phyloP scores from a whole-genome alignment of 2,888 invertebrate species.

The Drosophila birchii region DNA sequence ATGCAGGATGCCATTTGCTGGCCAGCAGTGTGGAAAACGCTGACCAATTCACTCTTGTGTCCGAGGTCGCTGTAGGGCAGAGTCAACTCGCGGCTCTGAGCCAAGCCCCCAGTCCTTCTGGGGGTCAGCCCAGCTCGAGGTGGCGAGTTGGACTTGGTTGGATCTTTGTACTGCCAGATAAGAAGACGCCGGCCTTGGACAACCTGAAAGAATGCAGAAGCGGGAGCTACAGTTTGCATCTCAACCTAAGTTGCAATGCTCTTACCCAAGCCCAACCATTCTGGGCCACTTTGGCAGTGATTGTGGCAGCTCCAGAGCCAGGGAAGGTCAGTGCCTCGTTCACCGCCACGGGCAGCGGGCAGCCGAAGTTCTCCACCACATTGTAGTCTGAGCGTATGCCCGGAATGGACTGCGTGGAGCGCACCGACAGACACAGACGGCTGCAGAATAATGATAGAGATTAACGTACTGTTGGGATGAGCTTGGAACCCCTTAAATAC shows the following conservation, averaged over 20 bases:
- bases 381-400: conserved; percentile 91
- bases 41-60: conserved; percentile 93
- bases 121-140: conserved; percentile 61
- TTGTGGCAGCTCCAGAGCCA: conserved; percentile 85
- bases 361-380: conserved; percentile 92
- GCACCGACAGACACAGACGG: conserved; percentile 87
- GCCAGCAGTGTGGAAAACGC: conserved; percentile 88
- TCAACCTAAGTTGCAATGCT: fast-evolving
- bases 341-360: conserved; percentile 93
- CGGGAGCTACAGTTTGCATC: neutral
- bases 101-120: conserved; percentile 83
- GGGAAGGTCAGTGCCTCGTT: conserved; percentile 94
- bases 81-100: conserved; percentile 93
- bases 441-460: conserved; percentile 68
- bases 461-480: neutral
- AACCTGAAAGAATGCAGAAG: conserved; percentile 85
- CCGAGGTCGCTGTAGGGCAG: conserved; percentile 96
- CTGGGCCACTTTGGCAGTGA: conserved; percentile 86
- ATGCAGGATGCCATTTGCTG: conserved; percentile 92
- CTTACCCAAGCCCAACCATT: conserved; percentile 86
- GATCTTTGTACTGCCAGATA: conserved; percentile 91
- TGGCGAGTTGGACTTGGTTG: conserved; percentile 59
- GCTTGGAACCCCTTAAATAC: conserved; percentile 41
- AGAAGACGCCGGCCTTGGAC: conserved; percentile 94
- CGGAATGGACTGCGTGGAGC: conserved; percentile 89